phyloP scores from a whole-genome alignment of 2,888 invertebrate genomes.

The Tetanocera ferruginea region DNA sequence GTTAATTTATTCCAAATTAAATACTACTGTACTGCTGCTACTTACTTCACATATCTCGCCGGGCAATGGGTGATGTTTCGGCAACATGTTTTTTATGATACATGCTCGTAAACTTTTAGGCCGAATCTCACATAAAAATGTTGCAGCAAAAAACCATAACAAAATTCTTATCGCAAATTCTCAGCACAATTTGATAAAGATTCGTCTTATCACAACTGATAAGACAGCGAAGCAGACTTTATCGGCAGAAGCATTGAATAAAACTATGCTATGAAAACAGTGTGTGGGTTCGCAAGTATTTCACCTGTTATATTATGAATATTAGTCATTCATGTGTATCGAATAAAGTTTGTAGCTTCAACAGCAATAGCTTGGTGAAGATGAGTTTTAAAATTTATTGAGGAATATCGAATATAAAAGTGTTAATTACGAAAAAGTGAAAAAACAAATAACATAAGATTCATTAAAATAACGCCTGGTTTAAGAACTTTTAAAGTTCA shows the following conservation, averaged over 20 bases:
- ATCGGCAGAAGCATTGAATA: slow-evolving; percentile 33
- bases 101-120: not conserved
- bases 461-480: not conserved
- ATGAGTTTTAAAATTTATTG: not conserved
- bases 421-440: not conserved
- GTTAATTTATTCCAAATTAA: too few relatives aligned
- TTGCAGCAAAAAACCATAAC: not conserved
- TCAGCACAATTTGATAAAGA: slow-evolving; percentile 12
- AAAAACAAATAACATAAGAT: not conserved
- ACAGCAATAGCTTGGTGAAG: not conserved
- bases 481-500: too few relatives aligned
- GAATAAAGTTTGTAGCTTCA: slow-evolving; percentile 28
- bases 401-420: not conserved
- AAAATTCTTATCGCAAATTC: slow-evolving; percentile 4
- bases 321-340: slow-evolving; percentile 41
- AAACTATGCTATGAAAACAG: slow-evolving; percentile 26
- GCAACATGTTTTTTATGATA: too few relatives aligned
- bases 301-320: slow-evolving; percentile 38
- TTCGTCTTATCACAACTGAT: slow-evolving; percentile 16
- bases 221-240: slow-evolving; percentile 23
- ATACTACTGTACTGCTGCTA: not conserved
- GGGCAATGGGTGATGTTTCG: too few relatives aligned
- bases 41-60: not conserved
- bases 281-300: slow-evolving; percentile 19
- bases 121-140: not conserved